Percentiles rank a stretch among this genome's conserved stretches.
Evolutionary conservation across 2,113 vertebrate species (phyloP).

Genomic region (Tragelaphus buxtoni): DNA sequence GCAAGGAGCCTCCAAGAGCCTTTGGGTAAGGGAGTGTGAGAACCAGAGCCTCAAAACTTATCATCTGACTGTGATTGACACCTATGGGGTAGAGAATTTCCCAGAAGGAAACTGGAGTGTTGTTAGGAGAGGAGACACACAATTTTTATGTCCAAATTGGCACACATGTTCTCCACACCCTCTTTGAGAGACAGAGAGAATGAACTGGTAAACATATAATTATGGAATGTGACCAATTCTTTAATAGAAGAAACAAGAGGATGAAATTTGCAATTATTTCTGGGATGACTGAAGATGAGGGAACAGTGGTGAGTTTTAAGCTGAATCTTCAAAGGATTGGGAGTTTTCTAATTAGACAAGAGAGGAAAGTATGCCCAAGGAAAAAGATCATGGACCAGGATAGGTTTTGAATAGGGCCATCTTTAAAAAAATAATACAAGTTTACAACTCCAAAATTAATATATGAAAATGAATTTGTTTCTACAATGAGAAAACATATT

Average conservation of each 20-base stretch:
- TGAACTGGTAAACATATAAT: background rate
- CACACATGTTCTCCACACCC: fast-evolving
- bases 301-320: background rate
- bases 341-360: background rate
- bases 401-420: background rate
- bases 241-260: background rate
- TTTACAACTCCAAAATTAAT: background rate
- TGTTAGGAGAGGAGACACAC: background rate
- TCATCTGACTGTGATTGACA: fast-evolving
- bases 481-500: background rate
- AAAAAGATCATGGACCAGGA: background rate
- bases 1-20: background rate
- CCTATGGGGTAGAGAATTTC: background rate
- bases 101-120: background rate
- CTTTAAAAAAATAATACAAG: background rate
- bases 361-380: background rate
- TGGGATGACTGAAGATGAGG: background rate
- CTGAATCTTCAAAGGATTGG: background rate
- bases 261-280: background rate
- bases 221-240: background rate
- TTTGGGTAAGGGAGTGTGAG: background rate
- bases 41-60: background rate
- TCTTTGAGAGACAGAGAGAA: background rate
- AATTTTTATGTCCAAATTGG: background rate
- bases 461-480: background rate